A percentile compares a stretch with the other conserved stretches of the same genome.
These are phyloP conservation scores for Venustaconcha ellipsiformis DNA, from an alignment of 1,140 invertebrate genomes.

Conservation along the genomic window DNA sequence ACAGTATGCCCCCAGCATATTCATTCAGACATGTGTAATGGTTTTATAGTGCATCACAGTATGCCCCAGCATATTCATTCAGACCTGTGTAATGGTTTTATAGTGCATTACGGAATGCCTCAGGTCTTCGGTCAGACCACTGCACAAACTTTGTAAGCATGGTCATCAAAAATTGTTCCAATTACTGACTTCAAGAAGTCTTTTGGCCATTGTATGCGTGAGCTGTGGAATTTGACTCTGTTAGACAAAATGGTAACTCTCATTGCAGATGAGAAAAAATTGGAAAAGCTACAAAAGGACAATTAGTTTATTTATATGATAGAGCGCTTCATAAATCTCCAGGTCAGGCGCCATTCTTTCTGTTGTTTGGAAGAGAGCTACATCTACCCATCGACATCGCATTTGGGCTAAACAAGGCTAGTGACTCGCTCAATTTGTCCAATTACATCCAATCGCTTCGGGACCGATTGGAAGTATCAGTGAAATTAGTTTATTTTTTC, in stretches of 20 bases:
- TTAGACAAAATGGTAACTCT: constrained; percentile 9
- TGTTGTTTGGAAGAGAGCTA: constrained; percentile 23
- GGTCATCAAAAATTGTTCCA: constrained; percentile 20
- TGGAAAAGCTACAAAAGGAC: constrained; percentile 27
- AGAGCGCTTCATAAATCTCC: constrained; percentile 9
- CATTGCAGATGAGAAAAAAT: not conserved
- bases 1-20: constrained; percentile 31
- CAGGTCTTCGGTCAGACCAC: constrained; percentile 20
- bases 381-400: constrained; percentile 2
- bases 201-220: not conserved
- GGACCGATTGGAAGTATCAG: too few species aligned
- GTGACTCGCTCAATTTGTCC: too few species aligned
- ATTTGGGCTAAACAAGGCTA: too few species aligned
- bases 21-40: too few species aligned
- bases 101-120: constrained; percentile 28
- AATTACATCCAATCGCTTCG: too few species aligned
- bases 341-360: constrained; percentile 7
- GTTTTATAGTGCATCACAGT: constrained; percentile 23
- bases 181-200: constrained; percentile 7
- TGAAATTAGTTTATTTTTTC: not conserved
- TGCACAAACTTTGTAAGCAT: constrained; percentile 29
- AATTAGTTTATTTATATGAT: constrained; percentile 14
- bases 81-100: constrained; percentile 26
- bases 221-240: constrained; percentile 11
- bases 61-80: constrained; percentile 9